These are phyloP conservation scores for Phasia obesa DNA, from an alignment of 2,888 invertebrate genomes.

Conservation along the genomic window DNA sequence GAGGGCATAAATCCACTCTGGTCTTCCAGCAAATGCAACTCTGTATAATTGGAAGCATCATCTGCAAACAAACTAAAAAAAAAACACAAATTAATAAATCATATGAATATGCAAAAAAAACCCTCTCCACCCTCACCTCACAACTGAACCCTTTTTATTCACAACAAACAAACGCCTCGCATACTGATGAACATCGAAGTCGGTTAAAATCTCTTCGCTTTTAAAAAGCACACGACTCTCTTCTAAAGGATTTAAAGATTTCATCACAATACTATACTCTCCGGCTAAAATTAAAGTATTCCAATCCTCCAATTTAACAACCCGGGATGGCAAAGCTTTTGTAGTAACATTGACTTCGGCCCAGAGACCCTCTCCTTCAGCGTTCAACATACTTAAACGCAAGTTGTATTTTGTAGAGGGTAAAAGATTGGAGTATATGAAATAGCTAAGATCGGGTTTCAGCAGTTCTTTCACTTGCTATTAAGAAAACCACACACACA, in stretches of 20 bases:
- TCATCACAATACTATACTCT: slow-evolving; percentile 73
- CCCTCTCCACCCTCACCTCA: slow-evolving; percentile 78
- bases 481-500: too few species aligned
- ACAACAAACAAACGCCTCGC: slow-evolving; percentile 90
- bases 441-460: slow-evolving; percentile 53
- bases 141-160: slow-evolving; percentile 87
- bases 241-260: slow-evolving; percentile 74
- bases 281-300: slow-evolving; percentile 73
- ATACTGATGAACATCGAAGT: slow-evolving; percentile 90
- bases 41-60: slow-evolving; percentile 71
- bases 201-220: slow-evolving; percentile 82
- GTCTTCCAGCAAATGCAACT: slow-evolving; percentile 85
- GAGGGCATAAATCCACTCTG: slow-evolving; percentile 85
- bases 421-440: slow-evolving; percentile 84
- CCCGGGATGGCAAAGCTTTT: slow-evolving; percentile 77
- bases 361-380: slow-evolving; percentile 90
- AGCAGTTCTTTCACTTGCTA: slow-evolving; percentile 26
- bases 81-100: neutral
- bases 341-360: slow-evolving; percentile 87
- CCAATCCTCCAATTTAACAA: slow-evolving; percentile 61
- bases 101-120: neutral
- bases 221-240: slow-evolving; percentile 76
- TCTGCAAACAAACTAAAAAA: slow-evolving; percentile 61
- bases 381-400: slow-evolving; percentile 91
- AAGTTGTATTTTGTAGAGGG: slow-evolving; percentile 88